These are phyloP conservation scores for Apis laboriosa DNA, from an alignment of 1,140 invertebrate genomes.

Conservation along the genomic window DNA sequence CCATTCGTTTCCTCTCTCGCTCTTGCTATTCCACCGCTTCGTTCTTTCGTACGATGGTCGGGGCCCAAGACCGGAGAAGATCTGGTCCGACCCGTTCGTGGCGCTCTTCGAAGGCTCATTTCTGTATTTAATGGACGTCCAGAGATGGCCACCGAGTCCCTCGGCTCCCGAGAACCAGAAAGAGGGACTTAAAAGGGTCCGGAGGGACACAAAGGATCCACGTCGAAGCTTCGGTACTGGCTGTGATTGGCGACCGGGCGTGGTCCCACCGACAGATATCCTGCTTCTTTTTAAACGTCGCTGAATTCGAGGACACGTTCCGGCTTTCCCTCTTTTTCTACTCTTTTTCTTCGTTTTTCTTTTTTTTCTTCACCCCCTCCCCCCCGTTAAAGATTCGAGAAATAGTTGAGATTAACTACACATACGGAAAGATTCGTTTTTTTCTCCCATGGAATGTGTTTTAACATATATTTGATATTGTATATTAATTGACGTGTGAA, in stretches of 20 bases:
- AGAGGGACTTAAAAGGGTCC: slow-evolving; percentile 64
- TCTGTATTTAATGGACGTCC: slow-evolving; percentile 79
- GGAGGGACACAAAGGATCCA: slow-evolving; percentile 75
- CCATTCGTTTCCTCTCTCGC: background rate
- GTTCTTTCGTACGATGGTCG: slow-evolving; percentile 38
- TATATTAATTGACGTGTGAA: too few species aligned
- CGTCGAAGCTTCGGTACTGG: slow-evolving; percentile 70
- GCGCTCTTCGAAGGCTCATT: slow-evolving; percentile 77
- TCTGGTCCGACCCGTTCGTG: slow-evolving; percentile 75
- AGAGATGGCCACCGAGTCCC: slow-evolving; percentile 76
- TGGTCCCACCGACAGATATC: slow-evolving; percentile 69
- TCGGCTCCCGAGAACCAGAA: slow-evolving; percentile 63
- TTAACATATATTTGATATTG: too few species aligned
- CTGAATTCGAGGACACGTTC: slow-evolving; percentile 3
- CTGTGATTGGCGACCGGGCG: slow-evolving; percentile 76
- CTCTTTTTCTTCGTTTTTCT: background rate
- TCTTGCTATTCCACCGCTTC: slow-evolving; percentile 38
- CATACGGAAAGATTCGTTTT: background rate
- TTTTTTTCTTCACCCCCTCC: background rate
- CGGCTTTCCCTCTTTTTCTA: background rate
- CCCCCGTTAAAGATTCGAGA: background rate
- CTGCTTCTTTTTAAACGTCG: slow-evolving; percentile 59
- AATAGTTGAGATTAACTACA: too few species aligned
- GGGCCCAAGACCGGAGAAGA: slow-evolving; percentile 59
- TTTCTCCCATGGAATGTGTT: too few species aligned